Base-by-base conservation (phyloP, 2,888 invertebrate genomes). In the Dolichopus griseipennis region DNA sequence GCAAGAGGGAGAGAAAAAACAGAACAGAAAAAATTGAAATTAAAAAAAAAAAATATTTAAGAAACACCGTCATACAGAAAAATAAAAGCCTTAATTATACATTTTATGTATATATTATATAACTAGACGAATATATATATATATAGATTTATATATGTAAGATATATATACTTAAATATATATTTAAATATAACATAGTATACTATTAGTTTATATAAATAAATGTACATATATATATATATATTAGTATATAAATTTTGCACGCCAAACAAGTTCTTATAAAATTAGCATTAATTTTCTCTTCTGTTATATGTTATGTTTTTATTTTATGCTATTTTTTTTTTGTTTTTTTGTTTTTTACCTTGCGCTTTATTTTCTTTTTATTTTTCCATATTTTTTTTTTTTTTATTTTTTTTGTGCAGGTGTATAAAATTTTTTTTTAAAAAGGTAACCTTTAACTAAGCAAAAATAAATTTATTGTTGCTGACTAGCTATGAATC, bases 241-340 rank as follows among this genome's bases (percentile, higher is more conserved):
- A 12, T 52, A 6, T 52, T 52, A 18, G 52, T 52, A 52, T n/a
- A 52, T 18, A 52, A 12, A 52, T 52, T 52, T 18, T 52, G n/a
- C 18, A 52, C 52, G 15, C 52, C 18, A 52, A 52, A 52, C 52
- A 52, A 52, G 52, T 52, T 52, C 52, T 52, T 52, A 52, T 18
- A 52, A 52, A 52, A 52, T 52, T 52, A 52, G 52, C 52, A 52
- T 52, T 52, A 52, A 52, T 52, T 52, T 52, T 52, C 18, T 52
- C 52, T 52, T 52, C 52, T 52, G 52, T 52, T 52, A 12, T 18
- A 52, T 52, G 52, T 52, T 15, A 15, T 12, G 18, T 52, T 52
- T 12, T 52, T 52, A 2, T 41, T 41, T 41, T 15, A 41, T 41
- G 3, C 8, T 41, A 41, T 41, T 2, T 41, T 41, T 2, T 41